phyloP scores from a whole-genome alignment of 2,113 vertebrate genomes.

The Cygnus buccinator region DNA sequence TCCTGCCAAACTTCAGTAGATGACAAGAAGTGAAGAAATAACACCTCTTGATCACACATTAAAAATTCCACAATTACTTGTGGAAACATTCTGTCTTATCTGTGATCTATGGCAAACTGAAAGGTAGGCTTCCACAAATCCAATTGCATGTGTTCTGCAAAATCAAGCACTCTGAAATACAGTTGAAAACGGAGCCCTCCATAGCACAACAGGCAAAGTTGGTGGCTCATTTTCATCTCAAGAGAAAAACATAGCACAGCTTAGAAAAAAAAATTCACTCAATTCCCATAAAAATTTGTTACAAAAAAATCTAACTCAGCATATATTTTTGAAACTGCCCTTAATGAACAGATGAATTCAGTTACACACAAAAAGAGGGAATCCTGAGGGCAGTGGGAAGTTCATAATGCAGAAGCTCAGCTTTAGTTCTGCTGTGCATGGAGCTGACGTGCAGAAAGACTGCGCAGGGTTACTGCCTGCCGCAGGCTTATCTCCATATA shows the following conservation, averaged over 20 bases:
- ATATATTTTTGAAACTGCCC: neutral
- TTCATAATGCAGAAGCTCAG: neutral
- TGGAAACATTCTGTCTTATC: neutral
- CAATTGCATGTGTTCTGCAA: neutral
- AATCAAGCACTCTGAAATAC: neutral
- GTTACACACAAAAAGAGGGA: neutral
- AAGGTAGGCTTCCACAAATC: neutral
- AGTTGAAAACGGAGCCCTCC: neutral
- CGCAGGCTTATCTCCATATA: fast-evolving
- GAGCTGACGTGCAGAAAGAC: neutral
- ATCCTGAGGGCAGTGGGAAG: neutral
- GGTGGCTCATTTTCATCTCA: neutral
- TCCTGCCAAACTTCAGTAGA: neutral
- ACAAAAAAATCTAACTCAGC: neutral
- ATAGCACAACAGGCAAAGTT: neutral
- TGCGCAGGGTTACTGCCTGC: neutral
- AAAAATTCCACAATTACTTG: neutral
- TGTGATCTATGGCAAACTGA: neutral
- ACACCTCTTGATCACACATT: neutral
- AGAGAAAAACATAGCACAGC: neutral
- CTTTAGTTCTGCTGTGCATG: neutral
- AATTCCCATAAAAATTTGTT: neutral
- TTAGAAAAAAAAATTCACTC: neutral
- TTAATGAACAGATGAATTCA: neutral
- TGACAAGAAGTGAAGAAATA: neutral